Evolutionary conservation across 2,113 vertebrate species (phyloP).

Genomic region (Typhlomys cinereus): DNA sequence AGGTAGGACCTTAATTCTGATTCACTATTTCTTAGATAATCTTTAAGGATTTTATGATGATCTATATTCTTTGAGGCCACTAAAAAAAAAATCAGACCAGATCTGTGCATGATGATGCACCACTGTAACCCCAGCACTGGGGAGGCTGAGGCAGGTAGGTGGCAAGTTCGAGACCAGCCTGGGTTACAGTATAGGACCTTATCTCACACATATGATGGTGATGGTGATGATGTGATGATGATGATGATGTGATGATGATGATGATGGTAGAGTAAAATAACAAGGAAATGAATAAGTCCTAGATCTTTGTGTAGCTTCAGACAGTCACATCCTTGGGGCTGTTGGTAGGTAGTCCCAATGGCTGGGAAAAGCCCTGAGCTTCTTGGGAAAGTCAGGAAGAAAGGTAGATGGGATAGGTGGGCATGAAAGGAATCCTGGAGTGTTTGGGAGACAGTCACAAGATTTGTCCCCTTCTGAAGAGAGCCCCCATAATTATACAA

Average conservation of each 20-base stretch:
- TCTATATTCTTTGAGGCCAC: background rate
- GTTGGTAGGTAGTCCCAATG: background rate
- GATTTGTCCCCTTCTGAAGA: background rate
- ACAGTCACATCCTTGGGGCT: background rate
- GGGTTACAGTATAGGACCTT: background rate
- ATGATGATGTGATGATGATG: background rate
- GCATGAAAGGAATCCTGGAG: background rate
- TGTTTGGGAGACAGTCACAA: background rate
- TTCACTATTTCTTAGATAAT: background rate
- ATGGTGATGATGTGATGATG: background rate
- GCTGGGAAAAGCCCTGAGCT: background rate
- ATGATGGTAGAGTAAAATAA: background rate
- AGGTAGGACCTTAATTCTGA: background rate
- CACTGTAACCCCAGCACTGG: background rate
- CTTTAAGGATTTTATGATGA: background rate
- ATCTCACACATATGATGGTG: background rate
- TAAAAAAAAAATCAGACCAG: slow-evolving; percentile 27
- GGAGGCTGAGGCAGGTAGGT: background rate
- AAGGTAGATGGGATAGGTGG: background rate
- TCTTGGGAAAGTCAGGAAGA: background rate
- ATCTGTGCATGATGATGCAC: background rate
- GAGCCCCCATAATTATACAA: background rate
- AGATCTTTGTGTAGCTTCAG: background rate
- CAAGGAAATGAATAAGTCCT: background rate
- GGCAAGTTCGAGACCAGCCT: background rate